Evolutionary conservation across 2,888 invertebrate genomes (phyloP), one percentile per base, ranked within the genome.

Genomic region (Theodoxus fluviatilis): DNA sequence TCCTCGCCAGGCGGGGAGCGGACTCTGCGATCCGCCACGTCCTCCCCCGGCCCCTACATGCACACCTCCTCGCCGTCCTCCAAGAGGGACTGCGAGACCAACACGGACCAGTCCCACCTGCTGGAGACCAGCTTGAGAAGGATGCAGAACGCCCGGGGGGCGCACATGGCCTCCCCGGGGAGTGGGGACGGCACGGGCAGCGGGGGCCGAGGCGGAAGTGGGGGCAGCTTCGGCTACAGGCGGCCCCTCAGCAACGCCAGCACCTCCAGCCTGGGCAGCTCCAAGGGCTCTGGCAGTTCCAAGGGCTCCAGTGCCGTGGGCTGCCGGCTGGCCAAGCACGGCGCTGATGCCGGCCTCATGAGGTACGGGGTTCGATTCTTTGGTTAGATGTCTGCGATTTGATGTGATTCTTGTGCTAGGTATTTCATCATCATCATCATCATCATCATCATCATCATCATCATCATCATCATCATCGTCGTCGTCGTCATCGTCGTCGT

Each of bases 201-300:
- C 15, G 76, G 76, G 6, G 76, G 77, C 65, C 75, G 76, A 57
- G 74, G 76, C 38, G 73, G 75, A n/a, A 75, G 76, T 3, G 75
- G 77, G n/a, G 74, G 76, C 6, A 78, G 78, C n/a, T 82, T 80
- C 71, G 82, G 83, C 7, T 84, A 81, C 73, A 77, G 85, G 25
- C 74, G 85, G 59, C 84, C 86, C 6, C 78, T 83, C 28, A 84
- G 84, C 74, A 84, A 84, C 67, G 81, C 83, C 7, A 85, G 85
- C 69, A 83, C 79, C 4, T 81, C 82, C 3, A 85, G 85, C 6
- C 80, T 78, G 22, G 84, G 84, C 7, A 84, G 84, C 75, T 73
- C 72, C 28, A 64, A 55, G 2, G 77, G 81, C 22, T 79, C 80
- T 2, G 76, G 76, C 28, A 76, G 74, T 64, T 73, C 76, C 0